Base-by-base conservation (phyloP, 2,113 vertebrate species). In the Cyanoliseus patagonus region DNA sequence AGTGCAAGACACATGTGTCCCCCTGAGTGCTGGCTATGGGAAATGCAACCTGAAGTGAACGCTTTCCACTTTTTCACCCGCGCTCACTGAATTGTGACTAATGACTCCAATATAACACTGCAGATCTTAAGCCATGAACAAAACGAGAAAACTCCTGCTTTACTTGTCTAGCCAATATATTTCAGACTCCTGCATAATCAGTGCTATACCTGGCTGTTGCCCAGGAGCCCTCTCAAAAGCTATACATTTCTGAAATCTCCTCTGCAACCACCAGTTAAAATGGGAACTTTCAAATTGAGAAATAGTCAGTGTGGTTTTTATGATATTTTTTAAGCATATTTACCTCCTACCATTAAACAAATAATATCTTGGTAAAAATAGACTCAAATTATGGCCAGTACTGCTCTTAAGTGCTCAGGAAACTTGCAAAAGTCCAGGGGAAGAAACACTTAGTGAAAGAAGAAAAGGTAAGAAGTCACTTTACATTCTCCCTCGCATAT, bases 281-380 rank as follows among this genome's bases (percentile, higher is more conserved):
- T 19, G 18, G 16, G 46, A 84, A 61, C 2, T 68, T 88, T 86
- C 69, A 82, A 92, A 41, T 39, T 33, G 55, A 91, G 69, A 75
- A 86, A 72, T 24, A 63, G 19, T 20, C 79, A 10, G 10, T 47
- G 33, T 16, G 28, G 17, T 0, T 35, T 93, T 85, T 61, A 80
- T 24, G 16, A 3, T 7, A 24, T 31, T 77, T 85, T 46, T 66
- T 37, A 89, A 92, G 51, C 30, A 25, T 92, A 81, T 92, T 92
- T 93, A 85, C 81, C 74, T 85, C 41, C 49, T 79, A 64, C 66
- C 77, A 92, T 88, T 89, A 89, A 91, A 79, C 10, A 86, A 52
- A 52, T 53, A 79, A 47, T 53, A 64, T 30, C 63, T 25, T 46
- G 16, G 47, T 84, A 89, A 94, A 93, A 95, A 84, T 39, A 86